phyloP scores from a whole-genome alignment of 2,888 invertebrate genomes.

The Limnephilus lunatus region DNA sequence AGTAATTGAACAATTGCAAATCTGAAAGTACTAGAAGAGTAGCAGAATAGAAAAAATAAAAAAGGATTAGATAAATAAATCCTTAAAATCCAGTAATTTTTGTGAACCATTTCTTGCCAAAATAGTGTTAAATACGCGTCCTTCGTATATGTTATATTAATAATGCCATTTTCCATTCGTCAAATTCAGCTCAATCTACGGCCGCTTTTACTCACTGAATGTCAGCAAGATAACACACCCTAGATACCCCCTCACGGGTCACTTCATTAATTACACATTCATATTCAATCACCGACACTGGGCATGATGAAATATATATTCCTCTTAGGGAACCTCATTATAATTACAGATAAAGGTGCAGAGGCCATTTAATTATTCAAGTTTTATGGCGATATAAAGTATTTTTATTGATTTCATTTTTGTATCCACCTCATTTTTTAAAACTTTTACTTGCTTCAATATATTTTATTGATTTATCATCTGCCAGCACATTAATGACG shows the following conservation, averaged over 20 bases:
- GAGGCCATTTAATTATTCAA: neutral
- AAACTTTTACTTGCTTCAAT: too few species aligned
- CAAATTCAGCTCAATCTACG: neutral
- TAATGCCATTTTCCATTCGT: neutral
- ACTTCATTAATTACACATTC: constrained; percentile 12
- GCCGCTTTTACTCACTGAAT: neutral
- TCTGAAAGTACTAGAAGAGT: too few species aligned
- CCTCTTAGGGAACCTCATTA: neutral
- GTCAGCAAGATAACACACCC: neutral
- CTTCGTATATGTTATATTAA: neutral
- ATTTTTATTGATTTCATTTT: too few species aligned
- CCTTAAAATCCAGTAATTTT: too few species aligned
- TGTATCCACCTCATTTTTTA: too few species aligned
- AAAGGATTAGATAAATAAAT: too few species aligned
- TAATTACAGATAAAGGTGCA: neutral
- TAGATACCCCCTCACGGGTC: constrained; percentile 23
- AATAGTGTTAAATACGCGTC: too few species aligned
- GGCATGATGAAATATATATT: neutral
- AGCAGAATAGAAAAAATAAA: too few species aligned
- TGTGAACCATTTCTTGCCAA: too few species aligned
- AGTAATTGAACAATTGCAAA: too few species aligned
- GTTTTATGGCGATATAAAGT: neutral
- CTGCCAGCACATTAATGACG: too few species aligned
- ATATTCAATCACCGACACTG: constrained; percentile 12
- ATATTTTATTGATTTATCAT: too few species aligned